These are phyloP conservation scores for Pachypanchax playfairii DNA, from an alignment of 2,113 vertebrate species.

Conservation along the genomic window DNA sequence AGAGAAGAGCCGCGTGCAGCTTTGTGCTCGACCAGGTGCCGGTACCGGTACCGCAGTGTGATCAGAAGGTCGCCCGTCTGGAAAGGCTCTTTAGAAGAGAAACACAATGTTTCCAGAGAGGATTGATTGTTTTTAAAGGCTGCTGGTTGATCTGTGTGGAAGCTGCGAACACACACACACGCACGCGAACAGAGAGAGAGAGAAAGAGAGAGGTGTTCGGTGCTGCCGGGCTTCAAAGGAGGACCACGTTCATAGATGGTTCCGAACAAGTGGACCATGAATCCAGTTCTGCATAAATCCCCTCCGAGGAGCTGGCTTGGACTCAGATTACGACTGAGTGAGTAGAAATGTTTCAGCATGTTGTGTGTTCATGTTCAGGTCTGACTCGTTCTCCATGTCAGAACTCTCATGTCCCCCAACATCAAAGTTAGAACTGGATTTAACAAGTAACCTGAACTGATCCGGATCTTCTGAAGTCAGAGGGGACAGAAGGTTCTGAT, in stretches of 20 bases:
- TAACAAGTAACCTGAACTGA: constrained; percentile 51
- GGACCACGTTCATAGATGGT: constrained; percentile 67
- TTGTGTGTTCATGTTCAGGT: constrained; percentile 1
- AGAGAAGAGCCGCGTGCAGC: constrained; percentile 6
- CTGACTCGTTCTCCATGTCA: constrained; percentile 38
- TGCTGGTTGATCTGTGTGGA: background rate
- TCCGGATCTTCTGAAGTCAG: constrained; percentile 6
- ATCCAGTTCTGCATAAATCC: constrained; percentile 77
- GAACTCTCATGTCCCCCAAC: constrained; percentile 10
- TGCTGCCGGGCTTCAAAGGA: background rate
- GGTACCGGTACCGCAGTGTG: too few species aligned
- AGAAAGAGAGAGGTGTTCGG: background rate
- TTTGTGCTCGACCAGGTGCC: constrained; percentile 21
- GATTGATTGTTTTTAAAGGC: background rate
- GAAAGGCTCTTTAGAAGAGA: too few species aligned
- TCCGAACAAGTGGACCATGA: constrained; percentile 82
- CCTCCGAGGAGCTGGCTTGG: constrained; percentile 79
- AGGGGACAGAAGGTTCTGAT: constrained; percentile 23
- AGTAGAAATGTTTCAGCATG: constrained; percentile 62
- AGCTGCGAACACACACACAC: background rate
- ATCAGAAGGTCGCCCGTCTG: too few species aligned
- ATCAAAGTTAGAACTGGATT: constrained; percentile 52
- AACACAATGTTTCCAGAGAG: background rate
- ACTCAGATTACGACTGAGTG: constrained; percentile 74
- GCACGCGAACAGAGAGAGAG: background rate